Evolutionary conservation across 2,113 vertebrate genomes (phyloP).

Genomic region (Tringa solitaria): DNA sequence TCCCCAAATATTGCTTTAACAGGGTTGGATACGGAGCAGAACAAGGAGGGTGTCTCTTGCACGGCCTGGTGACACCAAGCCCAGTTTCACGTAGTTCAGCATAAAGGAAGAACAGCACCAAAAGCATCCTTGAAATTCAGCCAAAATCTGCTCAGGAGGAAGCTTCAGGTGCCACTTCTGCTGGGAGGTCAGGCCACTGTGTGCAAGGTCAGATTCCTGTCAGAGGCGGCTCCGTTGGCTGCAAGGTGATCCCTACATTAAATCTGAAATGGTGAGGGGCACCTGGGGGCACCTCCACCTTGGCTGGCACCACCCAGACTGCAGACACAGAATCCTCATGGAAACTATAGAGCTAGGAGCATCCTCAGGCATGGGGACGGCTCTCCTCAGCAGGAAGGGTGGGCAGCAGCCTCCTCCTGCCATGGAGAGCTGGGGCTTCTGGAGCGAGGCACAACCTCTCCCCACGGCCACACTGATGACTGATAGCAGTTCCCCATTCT

Average conservation of each 20-base stretch:
- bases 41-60: not conserved
- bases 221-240: not conserved
- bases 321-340: accelerated
- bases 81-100: not conserved
- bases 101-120: not conserved
- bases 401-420: not conserved
- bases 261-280: not conserved
- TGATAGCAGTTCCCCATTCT: not conserved
- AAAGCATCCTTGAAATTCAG: not conserved
- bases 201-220: not conserved
- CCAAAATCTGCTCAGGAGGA: not conserved
- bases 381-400: not conserved
- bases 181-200: not conserved
- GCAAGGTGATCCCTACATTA: accelerated
- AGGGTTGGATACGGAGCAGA: not conserved
- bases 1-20: constrained; percentile 25
- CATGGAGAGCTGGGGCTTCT: accelerated
- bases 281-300: not conserved
- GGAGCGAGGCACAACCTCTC: not conserved
- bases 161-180: not conserved
- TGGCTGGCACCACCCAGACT: accelerated
- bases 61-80: accelerated
- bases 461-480: accelerated
- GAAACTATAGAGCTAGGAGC: not conserved
- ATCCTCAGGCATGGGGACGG: not conserved